Base-by-base conservation (phyloP, 2,113 vertebrate species). In the Oreochromis niloticus region DNA sequence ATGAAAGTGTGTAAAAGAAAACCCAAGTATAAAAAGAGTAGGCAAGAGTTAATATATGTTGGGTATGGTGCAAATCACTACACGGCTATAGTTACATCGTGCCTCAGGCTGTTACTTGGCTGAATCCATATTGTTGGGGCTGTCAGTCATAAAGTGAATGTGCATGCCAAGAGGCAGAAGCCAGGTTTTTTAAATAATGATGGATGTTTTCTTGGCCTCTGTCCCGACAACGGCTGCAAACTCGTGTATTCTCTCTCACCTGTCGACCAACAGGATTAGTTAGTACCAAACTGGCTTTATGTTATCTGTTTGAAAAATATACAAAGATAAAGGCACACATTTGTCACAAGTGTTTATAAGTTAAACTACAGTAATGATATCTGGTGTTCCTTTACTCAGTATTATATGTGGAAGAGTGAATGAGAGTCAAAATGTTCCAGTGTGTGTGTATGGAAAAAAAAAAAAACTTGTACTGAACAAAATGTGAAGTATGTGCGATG, bases 141-240 rank as follows among this genome's bases (percentile, higher is more conserved):
- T 94, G 95, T 95, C 95, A 96, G 87, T 95, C 93, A 92, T 43
- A 79, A 43, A 84, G 89, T 24, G 39, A 91, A 19, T 46, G 59
- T 87, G 91, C 89, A 89, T 85, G 91, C 93, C 89, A 90, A 85
- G 85, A 90, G 85, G 83, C 89, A 91, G 91, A 79, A 85, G 88
- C 22, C 52, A 55, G 43, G 80, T 52, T 80, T 94, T 48, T 86
- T 56, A 89, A 93, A 91, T 91, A 91, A 92, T 94, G 94, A 94
- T 93, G 89, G 90, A 94, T 86, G 92, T 88, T 89, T 94, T 87
- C 63, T 93, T 96, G 95, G 95, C 95, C 1, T 34, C 10, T 4
- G 56, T 89, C 95, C 96, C 36, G 39, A 83, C 88, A 83, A 81
- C 86, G 57, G 89, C 91, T 94, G 94, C 39, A 78, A 78, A 8